phyloP scores from a whole-genome alignment of 2,888 invertebrate species.

The Allacma fusca region DNA sequence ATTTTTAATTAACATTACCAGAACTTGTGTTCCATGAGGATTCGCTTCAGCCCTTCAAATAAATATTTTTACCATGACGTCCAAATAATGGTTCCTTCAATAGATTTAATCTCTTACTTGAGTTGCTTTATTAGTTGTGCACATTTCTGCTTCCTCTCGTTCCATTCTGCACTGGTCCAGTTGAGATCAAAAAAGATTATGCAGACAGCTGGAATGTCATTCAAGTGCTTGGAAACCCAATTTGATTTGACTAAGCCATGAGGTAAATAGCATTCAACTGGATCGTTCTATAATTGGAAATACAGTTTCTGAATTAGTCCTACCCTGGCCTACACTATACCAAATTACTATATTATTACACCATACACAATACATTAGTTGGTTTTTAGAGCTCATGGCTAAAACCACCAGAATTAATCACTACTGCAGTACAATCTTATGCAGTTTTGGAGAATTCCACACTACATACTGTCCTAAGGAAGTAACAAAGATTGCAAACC shows the following conservation, averaged over 20 bases:
- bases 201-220: constrained; percentile 88
- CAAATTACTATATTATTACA: constrained; percentile 15
- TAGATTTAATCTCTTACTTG: no score
- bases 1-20: constrained; percentile 85
- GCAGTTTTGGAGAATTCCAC: no score
- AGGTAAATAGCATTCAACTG: constrained; percentile 87
- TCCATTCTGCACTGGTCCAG: constrained; percentile 95
- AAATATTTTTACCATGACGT: not conserved
- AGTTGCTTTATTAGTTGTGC: constrained; percentile 81
- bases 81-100: no score
- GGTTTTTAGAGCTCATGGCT: no score
- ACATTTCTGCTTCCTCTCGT: constrained; percentile 93
- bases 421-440: no score
- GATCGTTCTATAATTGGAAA: constrained; percentile 42
- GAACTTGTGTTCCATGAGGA: constrained; percentile 65
- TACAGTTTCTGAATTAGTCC: constrained; percentile 35
- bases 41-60: constrained; percentile 46
- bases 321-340: constrained; percentile 21
- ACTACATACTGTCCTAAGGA: no score
- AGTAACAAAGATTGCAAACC: constrained; percentile 62
- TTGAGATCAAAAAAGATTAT: constrained; percentile 96
- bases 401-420: no score
- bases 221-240: constrained; percentile 94
- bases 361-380: no score
- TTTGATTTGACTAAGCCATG: constrained; percentile 92